phyloP scores from a whole-genome alignment of 2,888 invertebrate genomes.

The Polymixis flavicincta region DNA sequence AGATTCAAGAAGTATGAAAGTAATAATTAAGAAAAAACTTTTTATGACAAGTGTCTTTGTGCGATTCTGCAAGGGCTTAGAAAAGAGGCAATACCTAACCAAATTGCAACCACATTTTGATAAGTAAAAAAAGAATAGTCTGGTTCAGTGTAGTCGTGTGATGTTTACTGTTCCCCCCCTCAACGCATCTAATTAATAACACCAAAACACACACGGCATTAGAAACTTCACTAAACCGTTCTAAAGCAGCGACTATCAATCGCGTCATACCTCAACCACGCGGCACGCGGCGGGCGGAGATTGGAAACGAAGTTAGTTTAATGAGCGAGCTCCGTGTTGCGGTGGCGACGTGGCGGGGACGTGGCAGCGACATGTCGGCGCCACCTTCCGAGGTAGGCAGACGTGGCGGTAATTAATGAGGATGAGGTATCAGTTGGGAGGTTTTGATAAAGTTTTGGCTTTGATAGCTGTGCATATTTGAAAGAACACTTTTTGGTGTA shows the following conservation, averaged over 20 bases:
- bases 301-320: conserved; percentile 66
- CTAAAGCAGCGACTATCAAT: conserved; percentile 55
- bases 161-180: conserved; percentile 19
- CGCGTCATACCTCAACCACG: conserved; percentile 58
- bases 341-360: conserved; percentile 26
- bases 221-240: conserved; percentile 23
- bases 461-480: conserved; percentile 21
- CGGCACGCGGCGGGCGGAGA: conserved; percentile 62
- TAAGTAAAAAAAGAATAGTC: not conserved
- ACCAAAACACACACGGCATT: conserved; percentile 36
- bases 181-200: conserved; percentile 39
- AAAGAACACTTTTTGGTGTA: not conserved
- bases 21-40: not conserved
- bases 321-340: conserved; percentile 62
- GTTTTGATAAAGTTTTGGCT: conserved; percentile 20
- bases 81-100: not conserved
- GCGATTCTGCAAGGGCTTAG: not conserved
- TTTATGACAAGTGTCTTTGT: not conserved
- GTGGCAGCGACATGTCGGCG: conserved; percentile 31
- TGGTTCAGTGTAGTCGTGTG: not conserved
- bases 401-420: conserved; percentile 53
- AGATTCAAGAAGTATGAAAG: not conserved
- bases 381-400: conserved; percentile 53
- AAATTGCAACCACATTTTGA: not conserved
- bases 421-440: conserved; percentile 28